Evolutionary conservation across 2,797 vertebrate genomes (phyloP).

Genomic region (Clarias laeviceps): DNA sequence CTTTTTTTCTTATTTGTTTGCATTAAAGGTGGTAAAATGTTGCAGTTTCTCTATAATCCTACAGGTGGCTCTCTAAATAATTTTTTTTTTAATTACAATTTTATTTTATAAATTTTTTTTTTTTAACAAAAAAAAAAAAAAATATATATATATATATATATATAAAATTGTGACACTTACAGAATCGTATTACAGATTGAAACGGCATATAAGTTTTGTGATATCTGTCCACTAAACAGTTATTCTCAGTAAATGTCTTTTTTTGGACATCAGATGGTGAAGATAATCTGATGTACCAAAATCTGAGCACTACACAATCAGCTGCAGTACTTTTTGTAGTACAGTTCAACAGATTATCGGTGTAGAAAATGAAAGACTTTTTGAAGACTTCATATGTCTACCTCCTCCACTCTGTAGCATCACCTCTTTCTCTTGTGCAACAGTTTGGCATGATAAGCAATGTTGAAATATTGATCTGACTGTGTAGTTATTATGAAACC

Average conservation of each 20-base stretch:
- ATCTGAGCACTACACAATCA: not conserved
- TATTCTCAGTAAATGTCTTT: not conserved
- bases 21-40: too few relatives aligned
- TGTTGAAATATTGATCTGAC: slow-evolving; percentile 41
- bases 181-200: too few relatives aligned
- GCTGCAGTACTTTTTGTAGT: slow-evolving; percentile 2
- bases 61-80: too few relatives aligned
- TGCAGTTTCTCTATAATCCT: too few relatives aligned
- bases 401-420: slow-evolving; percentile 18
- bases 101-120: too few relatives aligned
- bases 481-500: slow-evolving; percentile 26
- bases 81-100: too few relatives aligned
- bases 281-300: not conserved
- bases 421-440: slow-evolving; percentile 43
- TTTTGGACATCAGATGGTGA: not conserved
- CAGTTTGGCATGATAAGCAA: slow-evolving; percentile 41
- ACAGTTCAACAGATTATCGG: slow-evolving; percentile 14
- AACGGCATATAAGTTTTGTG: too few relatives aligned
- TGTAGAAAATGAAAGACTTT: slow-evolving; percentile 11
- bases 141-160: too few relatives aligned
- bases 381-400: not conserved
- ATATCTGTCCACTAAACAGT: not conserved
- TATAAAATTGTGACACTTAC: too few relatives aligned
- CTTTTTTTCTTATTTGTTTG: too few relatives aligned
- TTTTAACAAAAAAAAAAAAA: too few relatives aligned